phyloP scores from a whole-genome alignment of 1,140 invertebrate species.

The Anastatus disparis region DNA sequence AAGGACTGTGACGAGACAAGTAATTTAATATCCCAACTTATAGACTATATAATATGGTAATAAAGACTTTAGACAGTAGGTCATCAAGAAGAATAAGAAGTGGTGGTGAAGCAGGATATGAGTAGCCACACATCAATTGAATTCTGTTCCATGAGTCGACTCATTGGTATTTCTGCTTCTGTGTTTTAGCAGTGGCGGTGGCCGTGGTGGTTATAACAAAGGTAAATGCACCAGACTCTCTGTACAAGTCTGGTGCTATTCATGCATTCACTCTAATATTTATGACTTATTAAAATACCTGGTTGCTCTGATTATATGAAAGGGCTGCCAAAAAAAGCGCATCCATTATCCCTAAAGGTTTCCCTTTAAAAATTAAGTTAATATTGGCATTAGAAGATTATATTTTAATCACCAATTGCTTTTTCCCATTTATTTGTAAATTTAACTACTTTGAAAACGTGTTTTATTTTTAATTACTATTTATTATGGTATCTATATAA shows the following conservation, averaged over 20 bases:
- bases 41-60: conserved; percentile 61
- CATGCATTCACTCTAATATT: conserved; percentile 75
- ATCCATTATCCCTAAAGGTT: conserved; percentile 30
- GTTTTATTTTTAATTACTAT: too few species aligned
- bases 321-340: conserved; percentile 58
- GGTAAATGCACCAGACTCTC: conserved; percentile 81
- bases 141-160: conserved; percentile 70
- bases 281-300: conserved; percentile 63
- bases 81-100: conserved; percentile 69
- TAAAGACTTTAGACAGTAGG: conserved; percentile 71
- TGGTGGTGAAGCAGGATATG: conserved; percentile 70
- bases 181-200: conserved; percentile 86
- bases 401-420: conserved; percentile 53
- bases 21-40: conserved; percentile 48
- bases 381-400: conserved; percentile 30
- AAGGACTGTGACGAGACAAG: conserved; percentile 63
- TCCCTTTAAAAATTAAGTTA: conserved; percentile 18
- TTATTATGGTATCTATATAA: neutral
- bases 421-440: conserved; percentile 40
- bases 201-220: conserved; percentile 88
- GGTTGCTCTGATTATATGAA: conserved; percentile 66
- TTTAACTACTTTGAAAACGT: neutral
- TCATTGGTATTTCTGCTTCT: conserved; percentile 75
- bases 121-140: conserved; percentile 75
- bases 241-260: conserved; percentile 73